Base-by-base conservation (phyloP, 2,888 invertebrate genomes). In the Microctonus aethiopoides region DNA sequence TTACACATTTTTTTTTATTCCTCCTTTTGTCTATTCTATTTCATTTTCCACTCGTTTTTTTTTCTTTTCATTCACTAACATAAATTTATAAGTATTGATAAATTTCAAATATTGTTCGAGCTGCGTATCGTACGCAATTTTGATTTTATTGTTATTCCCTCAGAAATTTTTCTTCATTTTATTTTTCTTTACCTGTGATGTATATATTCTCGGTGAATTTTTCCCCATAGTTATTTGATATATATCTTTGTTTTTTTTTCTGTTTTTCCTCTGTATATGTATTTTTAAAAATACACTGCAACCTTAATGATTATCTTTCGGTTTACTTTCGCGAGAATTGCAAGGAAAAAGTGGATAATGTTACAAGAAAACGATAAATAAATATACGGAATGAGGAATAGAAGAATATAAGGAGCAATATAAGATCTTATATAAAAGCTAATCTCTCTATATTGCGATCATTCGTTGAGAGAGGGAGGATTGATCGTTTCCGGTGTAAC, bases 401-500 rank as follows among this genome's bases (percentile, higher is more conserved):
- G 16, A 0, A 20, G 16, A 46, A 7, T 6, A 46, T 16, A 46
- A 46, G 6, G 46, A 5, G 46, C 46, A 46, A 46, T 46, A 46
- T 46, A n/a, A 16, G 46, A 46, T 46, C 46, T 46, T 46, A 6
- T 46, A 20, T 41, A n/a, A 16, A 46, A n/a, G 16, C 16, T 46
- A 16, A 16, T 46, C 46, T 46, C 16, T 46, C 16, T 16, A 46
- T 16, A 46, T 46, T 4, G 16, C 16, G 16, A 46, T 46, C 46
- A 16, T n/a, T 46, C 6, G 16, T 46, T 20, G 16, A 16, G 75
- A 76, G 7, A 29, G 4, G 76, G 46, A 46, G 73, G 68, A 76
- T 75, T 76, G 76, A 76, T 76, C 69, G 73, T 68, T 75, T 76
- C 76, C 76, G 76, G 74, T 73, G 34, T 69, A 72, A 71, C 66